Evolutionary conservation across 2,113 vertebrate genomes (phyloP).

Genomic region (Cricetomys ansorgei): DNA sequence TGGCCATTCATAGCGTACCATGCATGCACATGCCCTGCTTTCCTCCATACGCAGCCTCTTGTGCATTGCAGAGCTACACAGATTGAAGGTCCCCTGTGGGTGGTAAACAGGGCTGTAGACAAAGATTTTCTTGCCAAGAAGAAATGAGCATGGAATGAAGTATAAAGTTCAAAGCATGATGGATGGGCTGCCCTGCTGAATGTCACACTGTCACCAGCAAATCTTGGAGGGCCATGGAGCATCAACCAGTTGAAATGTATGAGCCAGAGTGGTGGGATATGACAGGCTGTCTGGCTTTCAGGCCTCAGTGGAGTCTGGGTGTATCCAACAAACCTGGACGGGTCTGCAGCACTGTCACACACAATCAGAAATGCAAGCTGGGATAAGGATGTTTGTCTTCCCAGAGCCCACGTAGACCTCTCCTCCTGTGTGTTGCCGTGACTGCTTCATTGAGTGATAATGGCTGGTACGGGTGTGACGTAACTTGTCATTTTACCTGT

Average conservation of each 20-base stretch:
- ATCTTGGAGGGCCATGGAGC: slow-evolving; percentile 89
- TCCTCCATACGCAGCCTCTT: slow-evolving; percentile 78
- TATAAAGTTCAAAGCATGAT: slow-evolving; percentile 98
- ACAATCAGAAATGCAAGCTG: not conserved
- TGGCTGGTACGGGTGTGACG: not conserved
- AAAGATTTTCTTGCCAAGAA: slow-evolving; percentile 92
- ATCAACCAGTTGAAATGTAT: slow-evolving; percentile 74
- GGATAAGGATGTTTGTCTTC: rapidly evolving
- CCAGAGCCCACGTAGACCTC: rapidly evolving
- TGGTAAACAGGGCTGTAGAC: slow-evolving; percentile 89
- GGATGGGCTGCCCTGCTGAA: slow-evolving; percentile 93
- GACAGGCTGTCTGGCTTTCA: not conserved
- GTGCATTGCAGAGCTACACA: slow-evolving; percentile 65
- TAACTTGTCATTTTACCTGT: rapidly evolving
- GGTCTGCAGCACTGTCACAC: rapidly evolving
- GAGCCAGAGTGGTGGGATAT: slow-evolving; percentile 80
- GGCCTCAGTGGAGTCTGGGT: too few species aligned
- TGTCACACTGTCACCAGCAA: slow-evolving; percentile 93
- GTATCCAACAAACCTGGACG: not conserved
- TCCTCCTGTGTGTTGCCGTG: rapidly evolving
- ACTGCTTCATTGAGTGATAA: not conserved
- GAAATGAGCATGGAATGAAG: slow-evolving; percentile 87
- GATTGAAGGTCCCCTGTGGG: slow-evolving; percentile 87
- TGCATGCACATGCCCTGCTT: slow-evolving; percentile 88
- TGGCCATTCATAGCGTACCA: slow-evolving; percentile 89